Evolutionary conservation across 2,113 vertebrate genomes (phyloP).

Genomic region (Nesospiza acunhae): DNA sequence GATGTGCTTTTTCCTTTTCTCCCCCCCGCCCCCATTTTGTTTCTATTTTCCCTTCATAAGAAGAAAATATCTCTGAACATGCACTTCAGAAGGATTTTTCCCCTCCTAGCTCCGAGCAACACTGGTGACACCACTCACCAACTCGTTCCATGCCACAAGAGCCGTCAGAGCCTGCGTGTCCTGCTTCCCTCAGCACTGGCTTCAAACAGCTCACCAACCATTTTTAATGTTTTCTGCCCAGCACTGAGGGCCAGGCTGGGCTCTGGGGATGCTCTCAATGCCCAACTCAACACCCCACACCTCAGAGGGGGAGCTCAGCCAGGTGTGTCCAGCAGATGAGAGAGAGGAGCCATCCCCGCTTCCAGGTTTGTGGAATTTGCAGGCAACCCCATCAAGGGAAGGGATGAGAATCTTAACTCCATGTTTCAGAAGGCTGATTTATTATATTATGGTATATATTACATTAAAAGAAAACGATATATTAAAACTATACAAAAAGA

Average conservation of each 20-base stretch:
- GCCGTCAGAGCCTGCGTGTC: background rate
- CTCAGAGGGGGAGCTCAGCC: background rate
- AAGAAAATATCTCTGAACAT: conserved; percentile 35
- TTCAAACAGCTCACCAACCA: background rate
- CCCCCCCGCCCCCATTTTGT: conserved; percentile 3
- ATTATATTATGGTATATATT: too few relatives aligned
- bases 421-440: too few relatives aligned
- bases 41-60: conserved; percentile 71
- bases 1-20: background rate
- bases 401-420: too few relatives aligned
- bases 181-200: background rate
- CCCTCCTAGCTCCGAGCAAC: conserved; percentile 58
- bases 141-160: background rate
- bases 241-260: background rate
- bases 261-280: background rate
- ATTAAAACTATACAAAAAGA: too few relatives aligned
- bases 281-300: fast-evolving
- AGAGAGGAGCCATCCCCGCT: background rate
- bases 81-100: conserved; percentile 55
- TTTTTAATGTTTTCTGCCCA: background rate
- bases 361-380: background rate
- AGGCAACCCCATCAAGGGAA: too few relatives aligned
- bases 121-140: conserved; percentile 28
- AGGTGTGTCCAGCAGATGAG: background rate
- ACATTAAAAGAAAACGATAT: too few relatives aligned